Evolutionary conservation across 2,888 invertebrate genomes (phyloP).

Genomic region (Nysson spinosus): DNA sequence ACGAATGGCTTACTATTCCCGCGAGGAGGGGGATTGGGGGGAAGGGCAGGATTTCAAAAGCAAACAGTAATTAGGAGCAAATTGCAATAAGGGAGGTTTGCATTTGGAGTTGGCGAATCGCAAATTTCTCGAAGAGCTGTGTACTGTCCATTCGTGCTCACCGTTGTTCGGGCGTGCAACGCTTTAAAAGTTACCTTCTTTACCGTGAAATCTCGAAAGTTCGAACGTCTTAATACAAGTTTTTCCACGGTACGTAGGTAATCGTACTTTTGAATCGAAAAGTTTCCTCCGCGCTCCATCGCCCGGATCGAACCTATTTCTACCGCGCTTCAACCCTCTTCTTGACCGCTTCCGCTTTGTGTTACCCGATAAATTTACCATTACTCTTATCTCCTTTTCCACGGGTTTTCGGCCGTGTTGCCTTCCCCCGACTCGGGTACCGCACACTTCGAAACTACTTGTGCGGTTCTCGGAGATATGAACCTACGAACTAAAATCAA

Average conservation of each 20-base stretch:
- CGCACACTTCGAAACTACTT: slow-evolving; percentile 42
- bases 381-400: slow-evolving; percentile 57
- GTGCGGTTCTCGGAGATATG: slow-evolving; percentile 46
- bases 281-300: slow-evolving; percentile 53
- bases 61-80: no score
- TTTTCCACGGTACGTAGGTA: slow-evolving; percentile 60
- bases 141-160: slow-evolving; percentile 4
- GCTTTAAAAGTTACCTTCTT: slow-evolving; percentile 48
- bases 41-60: neutral
- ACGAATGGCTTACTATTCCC: no score
- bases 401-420: no score
- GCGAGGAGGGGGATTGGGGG: neutral
- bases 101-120: slow-evolving; percentile 18
- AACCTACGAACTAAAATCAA: slow-evolving; percentile 16
- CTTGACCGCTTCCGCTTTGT: slow-evolving; percentile 61
- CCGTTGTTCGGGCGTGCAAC: slow-evolving; percentile 20
- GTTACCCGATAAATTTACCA: slow-evolving; percentile 62
- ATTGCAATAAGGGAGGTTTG: neutral
- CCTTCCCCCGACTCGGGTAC: no score
- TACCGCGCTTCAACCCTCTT: slow-evolving; percentile 18
- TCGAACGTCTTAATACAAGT: slow-evolving; percentile 63
- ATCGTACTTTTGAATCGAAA: slow-evolving; percentile 64
- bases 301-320: slow-evolving; percentile 56
- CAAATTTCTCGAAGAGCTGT: slow-evolving; percentile 17
- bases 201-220: slow-evolving; percentile 43